Conservation (phyloP, 2,888 invertebrate genomes). For the Acleris cristana region DNA sequence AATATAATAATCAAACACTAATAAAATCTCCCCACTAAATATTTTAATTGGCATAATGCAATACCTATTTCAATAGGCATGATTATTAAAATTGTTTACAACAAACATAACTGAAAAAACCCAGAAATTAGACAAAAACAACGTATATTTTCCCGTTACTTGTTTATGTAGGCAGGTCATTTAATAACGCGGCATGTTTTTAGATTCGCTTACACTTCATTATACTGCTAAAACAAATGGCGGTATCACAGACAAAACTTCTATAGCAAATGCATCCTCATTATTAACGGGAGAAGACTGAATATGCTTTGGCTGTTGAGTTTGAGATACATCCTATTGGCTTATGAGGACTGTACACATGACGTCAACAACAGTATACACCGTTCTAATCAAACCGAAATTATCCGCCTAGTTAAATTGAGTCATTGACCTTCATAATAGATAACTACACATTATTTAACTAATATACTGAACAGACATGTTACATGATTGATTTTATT, state of each 20-base stretch:
- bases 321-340: no score
- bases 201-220: no score
- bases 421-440: background rate
- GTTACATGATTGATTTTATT: no score
- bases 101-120: background rate
- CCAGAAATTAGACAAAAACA: background rate
- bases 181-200: no score
- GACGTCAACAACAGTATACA: background rate
- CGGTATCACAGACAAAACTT: no score
- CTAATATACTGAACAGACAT: no score
- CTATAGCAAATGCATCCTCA: background rate
- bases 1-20: no score
- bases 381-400: background rate
- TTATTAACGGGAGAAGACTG: background rate
- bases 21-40: no score
- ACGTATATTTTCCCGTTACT: constrained; percentile 7
- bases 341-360: background rate
- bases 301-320: no score
- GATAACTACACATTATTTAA: background rate
- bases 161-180: no score
- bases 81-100: background rate
- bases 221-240: no score
- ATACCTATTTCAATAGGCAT: background rate
- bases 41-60: no score
- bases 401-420: background rate